Evolutionary conservation across 1,140 invertebrate species (phyloP), one percentile per base, ranked within the genome.

Genomic region (Polypedilum vanderplanki): DNA sequence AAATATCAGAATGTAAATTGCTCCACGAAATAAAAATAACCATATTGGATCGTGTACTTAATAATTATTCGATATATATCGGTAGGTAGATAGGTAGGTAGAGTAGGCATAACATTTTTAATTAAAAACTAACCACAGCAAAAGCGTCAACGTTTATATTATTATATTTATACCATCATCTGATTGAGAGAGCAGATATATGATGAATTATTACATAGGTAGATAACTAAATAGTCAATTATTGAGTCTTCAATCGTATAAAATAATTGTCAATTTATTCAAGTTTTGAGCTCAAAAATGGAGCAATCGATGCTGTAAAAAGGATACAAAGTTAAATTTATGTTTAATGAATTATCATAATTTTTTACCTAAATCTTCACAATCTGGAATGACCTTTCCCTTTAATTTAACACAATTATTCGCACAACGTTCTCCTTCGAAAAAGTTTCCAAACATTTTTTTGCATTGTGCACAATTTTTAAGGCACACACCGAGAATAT

Each of bases 391-490:
- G 64, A 91, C 85, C 81, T 91, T 91, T 74, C 92, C 92, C 79
- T 91, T 91, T 80, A 89, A 90, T 79, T 92, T 90, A 65, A 93
- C 85, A 79, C 93, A 95, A 75, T 88, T 88, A 77, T 93, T 90
- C 0, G 91, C 93, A 79, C 93, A 95, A 0, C 90, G 86, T 74
- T 91, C 88, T 0, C 92, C 93, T 78, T 94, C 89, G 81, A 95
- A 95, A 84, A 92, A 94, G 0, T 87, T 87, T 0, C 91, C 92
- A 77, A 91, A 90, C 88, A 94, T 93, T 80, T 91, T 92, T 80
- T 92, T 93, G 83, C 93, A 94, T 79, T 94, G 92, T 0, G 91
- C 92, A 79, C 93, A 95, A 82, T 95, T 95, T 77, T 92, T 88
- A 64, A 93, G 89, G 80, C 92, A 94, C 33, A 91, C 40, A 12